phyloP scores from a whole-genome alignment of 1,140 invertebrate species.

The Zaprionus tsacasi region DNA sequence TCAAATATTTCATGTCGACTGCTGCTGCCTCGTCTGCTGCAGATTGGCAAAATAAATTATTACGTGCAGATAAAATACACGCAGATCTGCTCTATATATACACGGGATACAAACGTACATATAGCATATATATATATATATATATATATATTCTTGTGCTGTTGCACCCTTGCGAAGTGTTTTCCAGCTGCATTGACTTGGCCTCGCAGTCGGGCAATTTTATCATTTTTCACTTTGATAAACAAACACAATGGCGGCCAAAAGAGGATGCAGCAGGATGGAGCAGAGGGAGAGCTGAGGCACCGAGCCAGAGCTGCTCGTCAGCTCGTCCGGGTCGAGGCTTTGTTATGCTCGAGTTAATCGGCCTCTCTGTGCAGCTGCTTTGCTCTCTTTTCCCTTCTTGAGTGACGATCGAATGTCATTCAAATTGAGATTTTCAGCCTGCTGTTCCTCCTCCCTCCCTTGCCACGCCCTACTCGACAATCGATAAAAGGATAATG shows the following conservation, averaged over 20 bases:
- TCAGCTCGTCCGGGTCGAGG: background rate
- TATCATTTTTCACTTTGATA: slow-evolving; percentile 77
- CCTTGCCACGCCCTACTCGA: background rate
- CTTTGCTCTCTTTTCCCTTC: background rate
- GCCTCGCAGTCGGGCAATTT: slow-evolving; percentile 65
- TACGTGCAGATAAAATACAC: slow-evolving; percentile 56
- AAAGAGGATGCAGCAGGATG: slow-evolving; percentile 2
- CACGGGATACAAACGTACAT: too few species aligned
- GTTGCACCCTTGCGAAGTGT: slow-evolving; percentile 5
- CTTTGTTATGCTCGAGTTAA: slow-evolving; percentile 69
- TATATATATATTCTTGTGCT: background rate
- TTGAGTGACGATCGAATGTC: slow-evolving; percentile 64
- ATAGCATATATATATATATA: background rate
- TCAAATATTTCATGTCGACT: slow-evolving; percentile 51
- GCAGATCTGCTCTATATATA: background rate
- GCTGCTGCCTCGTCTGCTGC: slow-evolving; percentile 40
- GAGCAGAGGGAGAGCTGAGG: background rate
- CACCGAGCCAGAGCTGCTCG: background rate
- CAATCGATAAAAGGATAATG: slow-evolving; percentile 43
- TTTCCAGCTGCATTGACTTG: background rate
- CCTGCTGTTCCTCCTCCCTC: background rate
- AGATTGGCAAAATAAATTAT: slow-evolving; percentile 69
- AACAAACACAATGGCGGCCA: slow-evolving; percentile 64
- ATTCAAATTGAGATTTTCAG: slow-evolving; percentile 62
- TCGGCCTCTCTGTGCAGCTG: slow-evolving; percentile 19